Base-by-base conservation (phyloP, 2,113 vertebrate species). In the Phainopepla nitens region DNA sequence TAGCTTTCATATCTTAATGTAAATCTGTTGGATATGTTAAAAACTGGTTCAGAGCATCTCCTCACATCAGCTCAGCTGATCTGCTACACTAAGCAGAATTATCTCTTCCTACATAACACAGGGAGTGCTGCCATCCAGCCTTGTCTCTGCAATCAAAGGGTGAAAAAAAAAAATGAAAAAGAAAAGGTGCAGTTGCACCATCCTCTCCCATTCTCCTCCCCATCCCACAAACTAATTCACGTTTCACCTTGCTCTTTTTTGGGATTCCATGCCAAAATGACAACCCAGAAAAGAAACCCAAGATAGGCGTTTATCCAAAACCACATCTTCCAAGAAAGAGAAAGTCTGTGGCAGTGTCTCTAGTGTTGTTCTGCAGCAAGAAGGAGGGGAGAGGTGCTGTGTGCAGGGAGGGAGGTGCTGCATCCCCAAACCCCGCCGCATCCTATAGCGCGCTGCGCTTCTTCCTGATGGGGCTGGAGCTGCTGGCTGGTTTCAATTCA, bases 391-490 rank as follows among this genome's bases (percentile, higher is more conserved):
- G 29, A 31, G 50, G 29, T 21, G 65, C 88, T 3, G 1, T 1
- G 22, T n/a, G 28, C 45, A 29, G 0, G 3, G 58, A 89, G 82
- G 28, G 25, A 80, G 92, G 54, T 13, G 84, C 69, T 11, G 56
- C 54, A 3, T 65, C 69, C 91, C 45, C 1, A 18, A 36, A 41
- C 29, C 7, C 2, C 1, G 35, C 96, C 10, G 96, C 87, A 81
- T 94, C 83, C 95, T 98, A 96, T 3, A 92, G 94, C 1, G 96
- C 86, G 4, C 98, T 98, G 95, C 98, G 97, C 97, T 98, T 99
- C 98, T 97, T 99, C 96, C 98, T 98, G 33, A 98, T 73, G 93
- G 98, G 98, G 89, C 97, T 98, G 94, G 98, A 98, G 97, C 97
- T 95, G 97, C 97, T 97, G 97, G 97, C 97, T 93, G 97, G 98